Evolutionary conservation across 2,113 vertebrate species (phyloP), one percentile per base, ranked within the genome.

Genomic region (Protobothrops flavoviridis): DNA sequence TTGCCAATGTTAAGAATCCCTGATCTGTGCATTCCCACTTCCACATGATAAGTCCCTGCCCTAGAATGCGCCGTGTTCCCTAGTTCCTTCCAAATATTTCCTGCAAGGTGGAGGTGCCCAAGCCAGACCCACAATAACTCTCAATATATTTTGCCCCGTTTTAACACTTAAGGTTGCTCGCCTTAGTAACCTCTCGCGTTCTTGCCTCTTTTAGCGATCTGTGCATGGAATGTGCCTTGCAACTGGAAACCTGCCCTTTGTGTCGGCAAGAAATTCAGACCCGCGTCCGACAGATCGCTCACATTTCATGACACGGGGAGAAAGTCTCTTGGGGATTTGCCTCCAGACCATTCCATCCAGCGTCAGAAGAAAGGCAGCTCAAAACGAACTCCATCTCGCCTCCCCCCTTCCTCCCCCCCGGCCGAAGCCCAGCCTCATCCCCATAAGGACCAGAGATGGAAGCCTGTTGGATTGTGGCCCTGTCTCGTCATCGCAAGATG

Each of bases 181-280:
- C 21, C 33, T n/a, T 57, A 61, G 21, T 85, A 89, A 94, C 96
- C 33, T 90, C 15, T 53, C 8, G 94, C 95, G 0, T 95, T 86
- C 95, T 17, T 48, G 39, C 29, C 90, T 39, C 64, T 95, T 93
- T 81, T 95, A 99, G 99, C 94, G 99, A 99, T 97, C 98, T 99
- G 97, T 99, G 99, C 97, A 99, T 99, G 99, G 99, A 99, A 97
- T 99, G 99, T 99, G 99, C 99, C 98, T 99, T 99, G 99, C 99
- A 99, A 95, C 98, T 99, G 97, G 99, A 99, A 98, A 99, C 99
- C 95, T 99, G 99, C 97, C 99, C 99, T 23, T 98, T 99, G 97
- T 99, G 99, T 98, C 99, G 99, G 95, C 99, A 99, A 97, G 99
- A 99, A 97, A 99, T 99, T 97, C 98, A 99, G 95, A 99, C 98